Evolutionary conservation across 2,797 vertebrate genomes (phyloP).

Genomic region (Podarcis siculus): DNA sequence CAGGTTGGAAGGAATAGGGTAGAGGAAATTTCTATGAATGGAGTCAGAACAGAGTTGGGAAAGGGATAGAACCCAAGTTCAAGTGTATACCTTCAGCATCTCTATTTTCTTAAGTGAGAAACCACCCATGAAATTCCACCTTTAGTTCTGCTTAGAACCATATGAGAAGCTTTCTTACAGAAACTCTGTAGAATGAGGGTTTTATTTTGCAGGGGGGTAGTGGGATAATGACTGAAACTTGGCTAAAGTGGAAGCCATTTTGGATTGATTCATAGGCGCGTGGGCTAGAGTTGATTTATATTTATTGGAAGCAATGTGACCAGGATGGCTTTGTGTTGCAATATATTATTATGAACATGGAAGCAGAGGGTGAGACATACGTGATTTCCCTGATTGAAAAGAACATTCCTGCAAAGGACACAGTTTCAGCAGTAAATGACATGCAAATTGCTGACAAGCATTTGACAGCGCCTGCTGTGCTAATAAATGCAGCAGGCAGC

Average conservation of each 20-base stretch:
- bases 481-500: constrained; percentile 33
- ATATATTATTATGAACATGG: constrained; percentile 8
- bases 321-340: constrained; percentile 28
- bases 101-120: neutral
- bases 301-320: constrained; percentile 23
- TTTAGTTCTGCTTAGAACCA: neutral
- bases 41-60: too few species aligned
- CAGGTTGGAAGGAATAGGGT: neutral
- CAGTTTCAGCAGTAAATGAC: constrained; percentile 4
- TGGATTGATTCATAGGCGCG: constrained; percentile 20
- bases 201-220: neutral
- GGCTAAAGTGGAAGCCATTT: constrained; percentile 6
- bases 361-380: constrained; percentile 15
- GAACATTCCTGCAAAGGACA: constrained; percentile 25
- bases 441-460: constrained; percentile 33
- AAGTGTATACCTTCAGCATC: neutral
- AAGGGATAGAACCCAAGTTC: neutral
- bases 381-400: constrained; percentile 7
- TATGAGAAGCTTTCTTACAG: neutral
- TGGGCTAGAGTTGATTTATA: constrained; percentile 12
- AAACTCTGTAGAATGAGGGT: neutral
- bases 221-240: constrained; percentile 10
- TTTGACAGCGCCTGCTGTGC: constrained; percentile 37
- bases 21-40: neutral
- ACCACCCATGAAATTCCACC: neutral